phyloP scores from a whole-genome alignment of 1,140 invertebrate species.

The Polypedilum pembai region DNA sequence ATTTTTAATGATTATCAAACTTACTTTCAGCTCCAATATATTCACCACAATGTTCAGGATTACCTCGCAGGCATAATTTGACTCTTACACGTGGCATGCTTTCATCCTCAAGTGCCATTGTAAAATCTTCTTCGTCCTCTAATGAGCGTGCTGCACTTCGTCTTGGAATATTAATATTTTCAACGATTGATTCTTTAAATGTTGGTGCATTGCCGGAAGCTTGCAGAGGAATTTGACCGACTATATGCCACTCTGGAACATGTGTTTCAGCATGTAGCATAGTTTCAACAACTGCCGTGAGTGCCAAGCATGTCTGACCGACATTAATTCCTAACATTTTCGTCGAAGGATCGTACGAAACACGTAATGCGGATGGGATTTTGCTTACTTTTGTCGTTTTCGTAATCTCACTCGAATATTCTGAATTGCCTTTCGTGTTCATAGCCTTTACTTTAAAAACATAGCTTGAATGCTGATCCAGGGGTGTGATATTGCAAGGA shows the following conservation, averaged over 20 bases:
- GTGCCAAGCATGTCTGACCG: constrained; percentile 61
- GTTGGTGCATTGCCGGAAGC: constrained; percentile 59
- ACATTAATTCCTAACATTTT: constrained; percentile 68
- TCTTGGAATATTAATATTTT: constrained; percentile 45
- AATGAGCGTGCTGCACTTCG: constrained; percentile 45
- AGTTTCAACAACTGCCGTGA: constrained; percentile 64
- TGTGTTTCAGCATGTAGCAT: constrained; percentile 50
- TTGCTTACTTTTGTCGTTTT: constrained; percentile 73
- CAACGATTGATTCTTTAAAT: constrained; percentile 57
- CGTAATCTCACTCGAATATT: constrained; percentile 72
- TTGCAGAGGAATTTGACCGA: constrained; percentile 59
- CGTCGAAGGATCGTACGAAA: constrained; percentile 70
- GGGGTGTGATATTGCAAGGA: constrained; percentile 75
- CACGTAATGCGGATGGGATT: constrained; percentile 69
- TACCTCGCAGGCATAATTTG: constrained; percentile 67
- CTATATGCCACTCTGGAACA: constrained; percentile 58
- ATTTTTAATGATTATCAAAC: constrained; percentile 36
- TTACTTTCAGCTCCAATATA: constrained; percentile 73
- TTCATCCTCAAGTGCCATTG: constrained; percentile 47
- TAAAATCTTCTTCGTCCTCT: constrained; percentile 47
- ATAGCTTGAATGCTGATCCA: constrained; percentile 77
- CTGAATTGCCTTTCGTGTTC: constrained; percentile 75
- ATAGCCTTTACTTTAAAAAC: constrained; percentile 78
- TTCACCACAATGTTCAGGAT: constrained; percentile 72
- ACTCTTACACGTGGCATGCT: constrained; percentile 61